Conservation (phyloP, 2,888 invertebrate genomes). For the Eupithecia subumbrata region DNA sequence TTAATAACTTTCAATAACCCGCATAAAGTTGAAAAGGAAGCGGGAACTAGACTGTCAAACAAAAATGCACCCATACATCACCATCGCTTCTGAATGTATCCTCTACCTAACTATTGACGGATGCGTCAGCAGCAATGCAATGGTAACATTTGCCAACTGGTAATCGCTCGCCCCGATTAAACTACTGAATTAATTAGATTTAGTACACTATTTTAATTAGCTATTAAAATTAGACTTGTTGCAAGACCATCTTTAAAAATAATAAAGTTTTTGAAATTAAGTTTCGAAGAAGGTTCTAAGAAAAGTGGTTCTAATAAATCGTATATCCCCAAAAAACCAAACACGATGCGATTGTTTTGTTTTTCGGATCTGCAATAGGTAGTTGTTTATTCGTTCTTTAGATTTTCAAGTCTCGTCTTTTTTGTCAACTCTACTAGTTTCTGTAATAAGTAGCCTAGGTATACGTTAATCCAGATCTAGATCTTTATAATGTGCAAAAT, state of each 20-base stretch:
- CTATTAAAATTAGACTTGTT: background rate
- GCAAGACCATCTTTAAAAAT: background rate
- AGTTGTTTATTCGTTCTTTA: too few relatives aligned
- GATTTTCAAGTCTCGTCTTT: background rate
- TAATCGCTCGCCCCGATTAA: constrained; percentile 13
- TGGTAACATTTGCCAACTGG: constrained; percentile 53
- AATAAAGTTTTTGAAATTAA: too few relatives aligned
- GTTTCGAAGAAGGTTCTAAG: background rate
- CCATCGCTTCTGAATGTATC: constrained; percentile 8
- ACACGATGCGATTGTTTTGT: background rate
- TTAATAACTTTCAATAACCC: background rate
- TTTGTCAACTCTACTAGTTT: background rate
- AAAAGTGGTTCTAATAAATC: background rate
- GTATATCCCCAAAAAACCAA: background rate
- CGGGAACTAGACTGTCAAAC: background rate
- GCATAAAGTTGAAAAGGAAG: background rate
- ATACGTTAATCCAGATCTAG: background rate
- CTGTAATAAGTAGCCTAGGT: background rate
- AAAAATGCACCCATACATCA: background rate
- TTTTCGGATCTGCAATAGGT: too few relatives aligned
- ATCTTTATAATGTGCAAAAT: background rate
- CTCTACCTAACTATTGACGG: constrained; percentile 28
- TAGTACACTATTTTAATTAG: background rate
- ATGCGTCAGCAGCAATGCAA: constrained; percentile 47
- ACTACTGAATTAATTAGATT: constrained; percentile 6